Percentiles rank a stretch among this genome's conserved stretches.
Evolutionary conservation across 2,113 vertebrate species (phyloP).

Genomic region (Equus quagga): DNA sequence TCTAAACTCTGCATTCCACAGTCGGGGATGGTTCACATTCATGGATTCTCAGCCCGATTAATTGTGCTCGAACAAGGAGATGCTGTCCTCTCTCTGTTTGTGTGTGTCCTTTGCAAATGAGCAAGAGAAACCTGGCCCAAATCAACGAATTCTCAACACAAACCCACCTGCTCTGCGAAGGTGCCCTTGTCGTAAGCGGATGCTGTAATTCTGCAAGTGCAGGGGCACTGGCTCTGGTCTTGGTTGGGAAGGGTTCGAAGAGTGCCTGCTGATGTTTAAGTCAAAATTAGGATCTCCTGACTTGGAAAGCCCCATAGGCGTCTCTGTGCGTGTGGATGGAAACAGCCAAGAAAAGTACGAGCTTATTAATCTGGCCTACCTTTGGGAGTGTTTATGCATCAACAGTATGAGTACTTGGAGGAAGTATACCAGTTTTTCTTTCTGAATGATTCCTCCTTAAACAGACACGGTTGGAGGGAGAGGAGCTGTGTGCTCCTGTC

Average conservation of each 20-base stretch:
- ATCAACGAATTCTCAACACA: background rate
- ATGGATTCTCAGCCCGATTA: accelerated
- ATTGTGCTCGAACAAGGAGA: background rate
- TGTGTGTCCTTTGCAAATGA: background rate
- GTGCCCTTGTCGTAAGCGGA: background rate
- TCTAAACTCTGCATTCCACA: background rate
- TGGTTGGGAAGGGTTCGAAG: background rate
- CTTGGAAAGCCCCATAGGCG: background rate
- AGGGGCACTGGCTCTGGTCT: background rate
- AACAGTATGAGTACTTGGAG: background rate
- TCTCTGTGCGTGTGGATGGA: background rate
- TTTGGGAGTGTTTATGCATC: background rate
- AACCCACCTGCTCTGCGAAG: background rate
- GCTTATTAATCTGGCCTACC: background rate
- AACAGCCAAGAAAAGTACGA: background rate
- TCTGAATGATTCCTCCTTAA: background rate
- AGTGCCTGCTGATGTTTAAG: background rate
- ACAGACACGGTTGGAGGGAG: background rate
- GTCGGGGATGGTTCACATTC: background rate
- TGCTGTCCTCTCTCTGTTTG: no score
- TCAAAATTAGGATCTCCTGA: background rate
- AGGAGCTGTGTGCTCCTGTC: background rate
- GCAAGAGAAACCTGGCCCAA: background rate
- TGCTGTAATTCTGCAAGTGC: background rate
- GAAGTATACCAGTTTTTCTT: background rate